Conservation (phyloP, 2,113 vertebrate species). For the Halichoerus grypus region DNA sequence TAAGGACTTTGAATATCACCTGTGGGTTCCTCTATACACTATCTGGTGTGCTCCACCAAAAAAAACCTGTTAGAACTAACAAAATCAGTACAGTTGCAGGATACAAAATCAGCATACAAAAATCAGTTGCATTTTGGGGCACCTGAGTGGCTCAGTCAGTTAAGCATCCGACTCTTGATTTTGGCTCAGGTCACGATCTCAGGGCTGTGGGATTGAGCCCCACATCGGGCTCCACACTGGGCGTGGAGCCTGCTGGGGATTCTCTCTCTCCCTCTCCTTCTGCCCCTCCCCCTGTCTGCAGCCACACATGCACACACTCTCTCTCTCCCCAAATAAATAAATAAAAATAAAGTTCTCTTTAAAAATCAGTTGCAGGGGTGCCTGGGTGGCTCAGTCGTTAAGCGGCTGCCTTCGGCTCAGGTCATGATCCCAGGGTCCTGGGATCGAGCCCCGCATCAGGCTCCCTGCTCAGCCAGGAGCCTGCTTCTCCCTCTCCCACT, state of each 20-base stretch:
- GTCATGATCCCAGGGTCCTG: too few relatives aligned
- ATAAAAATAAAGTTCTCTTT: not conserved
- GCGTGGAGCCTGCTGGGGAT: not conserved
- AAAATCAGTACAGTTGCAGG: not conserved
- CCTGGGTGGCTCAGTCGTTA: too few relatives aligned
- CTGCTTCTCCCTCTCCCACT: too few relatives aligned
- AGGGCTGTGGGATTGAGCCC: not conserved
- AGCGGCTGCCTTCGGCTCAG: too few relatives aligned
- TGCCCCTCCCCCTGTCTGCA: not conserved
- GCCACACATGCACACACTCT: not conserved
- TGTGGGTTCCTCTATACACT: not conserved
- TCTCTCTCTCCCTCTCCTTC: not conserved
- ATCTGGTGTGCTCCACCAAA: not conserved
- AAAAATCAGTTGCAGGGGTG: not conserved
- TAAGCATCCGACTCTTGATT: not conserved
- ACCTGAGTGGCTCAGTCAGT: not conserved
- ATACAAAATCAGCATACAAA: constrained; percentile 25
- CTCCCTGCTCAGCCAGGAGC: too few relatives aligned
- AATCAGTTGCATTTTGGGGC: not conserved
- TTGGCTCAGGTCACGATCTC: not conserved
- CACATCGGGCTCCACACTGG: not conserved
- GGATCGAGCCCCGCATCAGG: too few relatives aligned
- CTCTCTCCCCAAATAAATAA: not conserved
- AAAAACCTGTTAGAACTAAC: not conserved
- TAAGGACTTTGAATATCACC: not conserved